Evolutionary conservation across 2,113 vertebrate species (phyloP), one percentile per base, ranked within the genome.

Genomic region (Chionis minor): DNA sequence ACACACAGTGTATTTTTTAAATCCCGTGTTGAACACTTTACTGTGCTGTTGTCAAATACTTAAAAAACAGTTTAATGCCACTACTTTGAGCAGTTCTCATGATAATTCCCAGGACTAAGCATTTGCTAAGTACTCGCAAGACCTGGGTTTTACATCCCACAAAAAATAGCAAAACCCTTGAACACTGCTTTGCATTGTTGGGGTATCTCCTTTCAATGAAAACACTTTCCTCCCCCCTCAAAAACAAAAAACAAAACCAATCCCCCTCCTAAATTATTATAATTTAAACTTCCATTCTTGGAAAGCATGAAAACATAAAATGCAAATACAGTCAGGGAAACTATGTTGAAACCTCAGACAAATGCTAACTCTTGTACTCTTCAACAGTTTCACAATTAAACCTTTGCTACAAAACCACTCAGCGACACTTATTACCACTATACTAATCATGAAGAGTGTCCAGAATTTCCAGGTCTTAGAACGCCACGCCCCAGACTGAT

Each of bases 131-230:
- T 45, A 58, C 44, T 58, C 52, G 33, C 38, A 72, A 75, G 45
- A 81, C 27, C 16, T 72, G 47, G 10, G 77, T 77, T 72, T 89
- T 72, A 61, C 23, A 81, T 18, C 7, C 3, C 12, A 2, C 5
- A 6, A 3, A 7, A 26, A 79, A 44, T 65, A 14, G 17, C 28
- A 54, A 73, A 84, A 40, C 0, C 1, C 5, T 12, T 2, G 0
- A 51, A 27, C 47, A 59, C 6, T 54, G 18, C 8, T 63, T 80
- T 75, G 30, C 6, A 44, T 51, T 83, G 88, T 59, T 9, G 23
- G 8, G 4, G 5, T 28, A 67, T 26, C 9, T 26, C 28, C 51
- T 54, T 35, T 75, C 35, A 55, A 27, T 24, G 28, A 74, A 67
- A 80, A 61, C n/a, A 38, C 8, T 18, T 13, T 3, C 9, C 2